These are phyloP conservation scores for Rallus limicola DNA, from an alignment of 2,113 vertebrate genomes.

Conservation along the genomic window DNA sequence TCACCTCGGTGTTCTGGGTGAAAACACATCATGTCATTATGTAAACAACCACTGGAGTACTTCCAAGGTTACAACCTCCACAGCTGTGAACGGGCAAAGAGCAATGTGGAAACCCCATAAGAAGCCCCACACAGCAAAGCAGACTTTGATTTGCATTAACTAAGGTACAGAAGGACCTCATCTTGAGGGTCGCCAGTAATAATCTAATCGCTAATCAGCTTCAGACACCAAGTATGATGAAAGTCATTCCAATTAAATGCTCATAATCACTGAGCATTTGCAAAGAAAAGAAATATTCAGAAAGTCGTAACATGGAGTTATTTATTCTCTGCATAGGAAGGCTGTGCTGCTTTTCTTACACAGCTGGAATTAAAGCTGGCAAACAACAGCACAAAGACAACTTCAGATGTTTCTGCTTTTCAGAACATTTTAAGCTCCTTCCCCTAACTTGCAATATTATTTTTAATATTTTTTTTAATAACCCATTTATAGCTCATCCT, in stretches of 20 bases:
- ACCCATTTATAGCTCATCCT: neutral
- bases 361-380: neutral
- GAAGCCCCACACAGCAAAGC: neutral
- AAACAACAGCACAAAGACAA: neutral
- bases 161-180: neutral
- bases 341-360: neutral
- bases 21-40: neutral
- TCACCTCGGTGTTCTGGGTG: neutral
- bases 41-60: neutral
- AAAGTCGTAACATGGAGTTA: neutral
- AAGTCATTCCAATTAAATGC: neutral
- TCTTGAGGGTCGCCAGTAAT: neutral
- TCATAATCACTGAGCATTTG: neutral
- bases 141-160: neutral
- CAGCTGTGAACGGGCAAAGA: neutral
- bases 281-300: neutral
- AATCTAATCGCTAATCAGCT: conserved; percentile 8
- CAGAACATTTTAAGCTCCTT: neutral
- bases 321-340: neutral
- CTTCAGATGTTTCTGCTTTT: neutral
- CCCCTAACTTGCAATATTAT: neutral
- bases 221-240: neutral
- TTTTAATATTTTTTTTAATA: neutral
- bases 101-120: neutral
- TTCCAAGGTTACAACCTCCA: conserved; percentile 30